Base-by-base conservation (phyloP, 2,113 vertebrate genomes). In the Lota lota region DNA sequence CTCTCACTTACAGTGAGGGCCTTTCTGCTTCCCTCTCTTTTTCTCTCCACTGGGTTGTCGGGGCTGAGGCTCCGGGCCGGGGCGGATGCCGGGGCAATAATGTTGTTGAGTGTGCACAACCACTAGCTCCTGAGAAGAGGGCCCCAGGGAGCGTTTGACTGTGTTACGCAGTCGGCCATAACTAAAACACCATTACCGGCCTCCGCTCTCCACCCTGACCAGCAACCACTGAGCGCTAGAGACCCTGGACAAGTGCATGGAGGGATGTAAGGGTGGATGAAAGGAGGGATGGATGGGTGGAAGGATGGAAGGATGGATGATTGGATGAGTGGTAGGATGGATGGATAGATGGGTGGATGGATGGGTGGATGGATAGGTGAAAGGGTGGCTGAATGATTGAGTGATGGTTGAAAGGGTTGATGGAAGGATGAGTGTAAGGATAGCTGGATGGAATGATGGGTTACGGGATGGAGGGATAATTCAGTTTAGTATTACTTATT, bases 121-220 rank as follows among this genome's bases (percentile, higher is more conserved):
- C 87, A 85, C 85, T 81, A 78, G 70, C 77, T 82, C 82, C 77
- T 66, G 66, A 3, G 73, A 79, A 83, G 72, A 76, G 18, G 68
- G 60, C 85, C 83, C 84, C 5, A 0, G 88, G 86, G 88, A 87
- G 79, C 76, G 56, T 85, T 90, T 90, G 83, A 70, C 85, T 82
- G 81, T 78, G 86, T 88, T 85, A 87, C 77, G 77, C 78, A 86
- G 83, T 84, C 89, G 88, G 83, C 85, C 84, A 85, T 84, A 82
- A 86, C 84, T 89, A 88, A 90, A 87, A 82, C 73, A 87, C 87
- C 80, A 87, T 87, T 88, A 90, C 79, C 75, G 70, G 79, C 61
- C 66, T 22, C 64, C 77, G 40, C 40, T 47, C 10, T 2, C 40
- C 40, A 1, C 64, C 67, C 57, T 67, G 75, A 76, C 73, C 70